Evolutionary conservation across 2,113 vertebrate genomes (phyloP), one percentile per base, ranked within the genome.

Genomic region (Passer montanus): DNA sequence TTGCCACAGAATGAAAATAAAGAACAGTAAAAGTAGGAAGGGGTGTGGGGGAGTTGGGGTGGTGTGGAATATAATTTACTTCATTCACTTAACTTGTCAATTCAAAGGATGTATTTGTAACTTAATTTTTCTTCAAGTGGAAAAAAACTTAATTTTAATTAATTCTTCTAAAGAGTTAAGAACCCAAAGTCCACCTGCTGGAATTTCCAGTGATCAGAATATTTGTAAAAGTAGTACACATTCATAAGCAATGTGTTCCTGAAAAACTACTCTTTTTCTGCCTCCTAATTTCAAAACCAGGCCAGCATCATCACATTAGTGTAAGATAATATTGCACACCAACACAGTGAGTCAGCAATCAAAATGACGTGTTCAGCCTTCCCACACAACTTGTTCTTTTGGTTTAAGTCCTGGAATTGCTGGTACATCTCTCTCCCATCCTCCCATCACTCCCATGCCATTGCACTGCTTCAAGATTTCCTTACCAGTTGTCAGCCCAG

Each of bases 291-390:
- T 77, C 37, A 24, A 53, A 84, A 49, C 16, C 41, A 60, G 18
- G 30, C 37, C 35, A 59, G 16, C 37, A 43, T 43, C 83, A 81
- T 47, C 50, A 41, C 30, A 17, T 50, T 31, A 63, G n/a, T 5
- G 4, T 26, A 79, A 81, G 50, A 74, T 31, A 79, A n/a, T 56
- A 90, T 67, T 97, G 72, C 64, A 28, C 89, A 81, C 68, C 81
- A 84, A 95, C 63, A 70, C 70, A 13, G 75, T 96, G 97, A 98
- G 87, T 95, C 95, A 97, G 93, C 93, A 97, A 74, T 41, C 86
- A 96, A 89, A 92, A 89, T 2, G 14, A 83, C 3, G 1, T 23
- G 52, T 92, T 89, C 84, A 50, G 26, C 72, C 68, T 53, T 67
- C 76, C 78, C 66, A 88, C 66, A 20, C 64, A 92, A 81, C 39